These are phyloP conservation scores for Drosophila koepferae DNA, from an alignment of 2,888 invertebrate species.

Conservation along the genomic window DNA sequence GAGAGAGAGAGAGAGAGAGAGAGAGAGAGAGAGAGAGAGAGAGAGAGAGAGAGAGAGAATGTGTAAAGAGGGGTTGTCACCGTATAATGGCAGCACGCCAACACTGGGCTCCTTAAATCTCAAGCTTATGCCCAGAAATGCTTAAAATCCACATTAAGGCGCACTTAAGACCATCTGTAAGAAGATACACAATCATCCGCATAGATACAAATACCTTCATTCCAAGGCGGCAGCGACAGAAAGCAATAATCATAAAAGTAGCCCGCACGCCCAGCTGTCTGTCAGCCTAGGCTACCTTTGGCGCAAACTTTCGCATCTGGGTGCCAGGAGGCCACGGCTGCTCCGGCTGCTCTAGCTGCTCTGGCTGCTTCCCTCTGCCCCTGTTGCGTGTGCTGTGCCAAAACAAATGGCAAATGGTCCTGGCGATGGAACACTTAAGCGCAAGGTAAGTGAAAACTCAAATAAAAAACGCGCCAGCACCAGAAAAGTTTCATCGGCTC, in stretches of 20 bases:
- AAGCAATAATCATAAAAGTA: conserved; percentile 75
- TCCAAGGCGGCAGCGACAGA: conserved; percentile 36
- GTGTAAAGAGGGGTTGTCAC: conserved; percentile 23
- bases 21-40: neutral
- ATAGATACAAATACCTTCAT: conserved; percentile 41
- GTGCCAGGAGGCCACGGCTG: conserved; percentile 7
- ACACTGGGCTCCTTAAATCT: conserved; percentile 56
- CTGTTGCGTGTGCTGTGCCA: conserved; percentile 39
- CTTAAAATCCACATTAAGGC: conserved; percentile 70
- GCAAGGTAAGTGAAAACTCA: conserved; percentile 74
- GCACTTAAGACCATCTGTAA: conserved; percentile 39
- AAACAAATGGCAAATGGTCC: conserved; percentile 72
- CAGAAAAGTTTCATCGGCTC: conserved; percentile 55
- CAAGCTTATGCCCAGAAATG: conserved; percentile 57
- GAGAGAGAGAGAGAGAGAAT: neutral
- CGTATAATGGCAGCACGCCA: conserved; percentile 51
- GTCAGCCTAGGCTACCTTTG: conserved; percentile 41
- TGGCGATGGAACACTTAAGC: conserved; percentile 72
- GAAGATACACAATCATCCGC: conserved; percentile 2
- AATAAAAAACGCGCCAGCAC: conserved; percentile 59
- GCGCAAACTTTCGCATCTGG: conserved; percentile 60
- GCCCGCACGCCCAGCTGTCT: conserved; percentile 55
- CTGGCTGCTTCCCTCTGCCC: neutral
- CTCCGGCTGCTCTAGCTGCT: neutral
- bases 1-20: too few relatives aligned